Conservation (phyloP, 2,113 vertebrate genomes). For the Lampris megalopsis region DNA sequence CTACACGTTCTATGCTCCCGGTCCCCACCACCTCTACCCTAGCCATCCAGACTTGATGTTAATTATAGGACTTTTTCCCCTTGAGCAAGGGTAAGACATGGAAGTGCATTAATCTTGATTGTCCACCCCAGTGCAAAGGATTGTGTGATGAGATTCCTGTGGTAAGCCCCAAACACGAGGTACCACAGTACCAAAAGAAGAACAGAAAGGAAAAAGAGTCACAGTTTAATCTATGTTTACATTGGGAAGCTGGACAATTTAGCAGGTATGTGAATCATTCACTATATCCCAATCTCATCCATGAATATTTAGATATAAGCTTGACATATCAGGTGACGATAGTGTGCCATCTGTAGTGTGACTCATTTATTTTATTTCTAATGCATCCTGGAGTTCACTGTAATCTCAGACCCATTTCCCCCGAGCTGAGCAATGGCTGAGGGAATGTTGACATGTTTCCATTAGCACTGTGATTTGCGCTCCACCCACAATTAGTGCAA, state of each 20-base stretch:
- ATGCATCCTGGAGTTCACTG: slow-evolving; percentile 70
- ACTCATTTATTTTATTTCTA: slow-evolving; percentile 58
- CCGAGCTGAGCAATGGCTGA: slow-evolving; percentile 27
- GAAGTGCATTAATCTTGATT: slow-evolving; percentile 85
- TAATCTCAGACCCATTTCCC: slow-evolving; percentile 42
- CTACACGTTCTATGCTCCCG: slow-evolving; percentile 53
- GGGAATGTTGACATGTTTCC: slow-evolving; percentile 45
- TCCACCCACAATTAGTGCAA: neutral
- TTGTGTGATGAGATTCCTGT: slow-evolving; percentile 79
- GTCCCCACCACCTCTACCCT: slow-evolving; percentile 44
- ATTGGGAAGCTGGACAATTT: slow-evolving; percentile 44
- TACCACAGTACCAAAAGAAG: slow-evolving; percentile 61
- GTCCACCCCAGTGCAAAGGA: slow-evolving; percentile 78
- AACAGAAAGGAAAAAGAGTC: slow-evolving; percentile 35
- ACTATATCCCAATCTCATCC: slow-evolving; percentile 28
- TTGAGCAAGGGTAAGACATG: slow-evolving; percentile 62
- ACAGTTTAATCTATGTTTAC: slow-evolving; percentile 46
- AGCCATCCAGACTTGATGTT: slow-evolving; percentile 75
- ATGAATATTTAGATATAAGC: slow-evolving; percentile 56
- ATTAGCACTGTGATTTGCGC: neutral
- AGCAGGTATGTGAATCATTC: slow-evolving; percentile 57
- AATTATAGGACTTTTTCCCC: slow-evolving; percentile 76
- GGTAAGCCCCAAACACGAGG: slow-evolving; percentile 76
- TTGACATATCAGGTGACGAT: slow-evolving; percentile 46
- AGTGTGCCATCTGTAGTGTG: slow-evolving; percentile 57